phyloP scores from a whole-genome alignment of 1,140 invertebrate species.

The Tetragonula clypearis region DNA sequence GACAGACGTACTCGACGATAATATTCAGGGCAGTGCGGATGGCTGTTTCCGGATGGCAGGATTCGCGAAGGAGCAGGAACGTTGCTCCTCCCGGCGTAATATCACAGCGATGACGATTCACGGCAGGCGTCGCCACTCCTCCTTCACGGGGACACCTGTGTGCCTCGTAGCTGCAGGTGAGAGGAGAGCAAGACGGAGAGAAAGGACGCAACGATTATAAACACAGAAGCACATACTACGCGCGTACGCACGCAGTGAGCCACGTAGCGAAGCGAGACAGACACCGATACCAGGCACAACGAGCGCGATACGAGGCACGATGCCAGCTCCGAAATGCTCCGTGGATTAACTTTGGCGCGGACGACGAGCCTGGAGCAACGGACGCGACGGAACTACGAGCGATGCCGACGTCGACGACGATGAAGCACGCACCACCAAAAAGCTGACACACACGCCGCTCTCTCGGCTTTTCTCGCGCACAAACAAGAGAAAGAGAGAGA shows the following conservation, averaged over 20 bases:
- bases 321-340: neutral
- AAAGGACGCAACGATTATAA: constrained; percentile 68
- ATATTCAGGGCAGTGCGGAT: constrained; percentile 47
- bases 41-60: constrained; percentile 56
- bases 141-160: constrained; percentile 63
- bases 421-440: constrained; percentile 51
- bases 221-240: constrained; percentile 64
- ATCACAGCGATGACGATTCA: constrained; percentile 55
- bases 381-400: neutral
- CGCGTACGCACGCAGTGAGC: constrained; percentile 24
- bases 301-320: constrained; percentile 1
- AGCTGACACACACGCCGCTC: constrained; percentile 56
- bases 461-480: constrained; percentile 25
- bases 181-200: constrained; percentile 61
- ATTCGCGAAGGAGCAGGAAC: constrained; percentile 36
- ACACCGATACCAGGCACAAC: constrained; percentile 28
- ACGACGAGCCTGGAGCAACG: neutral
- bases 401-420: constrained; percentile 49
- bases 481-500: neutral
- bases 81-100: constrained; percentile 29
- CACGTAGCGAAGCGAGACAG: constrained; percentile 30
- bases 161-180: constrained; percentile 59
- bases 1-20: constrained; percentile 20
- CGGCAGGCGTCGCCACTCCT: constrained; percentile 61
- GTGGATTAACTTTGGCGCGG: constrained; percentile 17